Evolutionary conservation across 2,113 vertebrate genomes (phyloP), one percentile per base, ranked within the genome.

Genomic region (Oncorhynchus masou): DNA sequence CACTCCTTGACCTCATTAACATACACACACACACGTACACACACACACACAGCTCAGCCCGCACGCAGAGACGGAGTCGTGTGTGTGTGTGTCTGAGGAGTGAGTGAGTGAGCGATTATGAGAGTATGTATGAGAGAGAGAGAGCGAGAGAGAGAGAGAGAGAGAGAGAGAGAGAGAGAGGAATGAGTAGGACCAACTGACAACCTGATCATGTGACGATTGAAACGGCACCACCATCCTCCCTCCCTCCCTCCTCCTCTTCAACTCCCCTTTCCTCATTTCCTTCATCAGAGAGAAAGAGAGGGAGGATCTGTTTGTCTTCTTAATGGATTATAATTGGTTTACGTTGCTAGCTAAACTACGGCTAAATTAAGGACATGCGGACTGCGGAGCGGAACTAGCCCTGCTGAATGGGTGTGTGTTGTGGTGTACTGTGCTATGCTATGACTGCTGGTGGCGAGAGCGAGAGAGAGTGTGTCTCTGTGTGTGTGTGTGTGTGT

Each of bases 151-250:
- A 87, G 74, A 89, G 57, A 65, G 76, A 25, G 45, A 51, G 79
- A 84, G 68, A 24, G 68, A 39, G 67, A 70, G 68, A 48, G 68
- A 70, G 20, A 13, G 73, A 48, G 49, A 76, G 54, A 60, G 12
- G 22, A 8, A 68, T 19, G 13, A 88, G 81, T 83, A 77, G 81
- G 83, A 83, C 84, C 83, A 80, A 85, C 93, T 89, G 93, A 92
- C 90, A 90, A 71, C 79, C 85, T 79, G 49, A 91, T 92, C 96
- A 95, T 93, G 94, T 97, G 96, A 97, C 93, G 8, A 73, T 51
- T 78, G 86, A 91, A 85, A 88, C 86, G 0, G 90, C 86, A 85
- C 81, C 80, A 39, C 79, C 87, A 85, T 80, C 85, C 83, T 87
- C 76, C 66, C 77, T 76, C 73, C 39, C 64, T 57, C 80, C 49